phyloP scores from a whole-genome alignment of 2,113 vertebrate genomes.

The Aegotheles bennettii region DNA sequence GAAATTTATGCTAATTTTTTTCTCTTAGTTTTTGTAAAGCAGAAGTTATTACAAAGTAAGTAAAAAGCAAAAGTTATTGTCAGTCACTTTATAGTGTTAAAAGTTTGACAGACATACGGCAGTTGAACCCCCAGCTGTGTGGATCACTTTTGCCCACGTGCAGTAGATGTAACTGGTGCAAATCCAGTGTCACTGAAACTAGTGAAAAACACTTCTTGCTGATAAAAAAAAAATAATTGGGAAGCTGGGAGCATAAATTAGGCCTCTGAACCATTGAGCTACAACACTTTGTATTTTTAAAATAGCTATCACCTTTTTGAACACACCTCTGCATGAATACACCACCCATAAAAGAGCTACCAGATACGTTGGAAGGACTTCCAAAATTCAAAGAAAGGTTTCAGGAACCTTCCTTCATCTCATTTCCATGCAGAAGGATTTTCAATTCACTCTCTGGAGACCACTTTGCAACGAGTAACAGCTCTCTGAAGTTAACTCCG shows the following conservation, averaged over 20 bases:
- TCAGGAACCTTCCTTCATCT: not conserved
- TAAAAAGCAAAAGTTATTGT: not conserved
- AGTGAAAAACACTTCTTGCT: not conserved
- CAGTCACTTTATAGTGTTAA: not conserved
- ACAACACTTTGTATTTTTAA: not conserved
- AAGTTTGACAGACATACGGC: not conserved
- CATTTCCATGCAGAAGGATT: not conserved
- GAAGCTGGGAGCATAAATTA: not conserved
- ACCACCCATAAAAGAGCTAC: not conserved
- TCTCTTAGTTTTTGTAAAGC: not conserved
- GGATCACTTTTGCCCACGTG: not conserved
- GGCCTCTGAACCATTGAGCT: not conserved
- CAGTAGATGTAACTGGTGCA: not conserved
- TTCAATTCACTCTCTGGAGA: not conserved
- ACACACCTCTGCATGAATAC: not conserved
- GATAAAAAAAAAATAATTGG: not conserved
- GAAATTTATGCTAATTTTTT: not conserved
- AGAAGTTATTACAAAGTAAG: not conserved
- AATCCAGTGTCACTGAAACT: not conserved
- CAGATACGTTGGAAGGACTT: not conserved
- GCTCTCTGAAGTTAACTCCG: not conserved
- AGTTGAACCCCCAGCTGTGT: not conserved
- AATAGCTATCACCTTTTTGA: not conserved
- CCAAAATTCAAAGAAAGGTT: not conserved
- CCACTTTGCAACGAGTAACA: not conserved